Percentiles rank a stretch among this genome's conserved stretches.
Evolutionary conservation across 1,140 invertebrate species (phyloP).

Genomic region (Hyles vespertilio): DNA sequence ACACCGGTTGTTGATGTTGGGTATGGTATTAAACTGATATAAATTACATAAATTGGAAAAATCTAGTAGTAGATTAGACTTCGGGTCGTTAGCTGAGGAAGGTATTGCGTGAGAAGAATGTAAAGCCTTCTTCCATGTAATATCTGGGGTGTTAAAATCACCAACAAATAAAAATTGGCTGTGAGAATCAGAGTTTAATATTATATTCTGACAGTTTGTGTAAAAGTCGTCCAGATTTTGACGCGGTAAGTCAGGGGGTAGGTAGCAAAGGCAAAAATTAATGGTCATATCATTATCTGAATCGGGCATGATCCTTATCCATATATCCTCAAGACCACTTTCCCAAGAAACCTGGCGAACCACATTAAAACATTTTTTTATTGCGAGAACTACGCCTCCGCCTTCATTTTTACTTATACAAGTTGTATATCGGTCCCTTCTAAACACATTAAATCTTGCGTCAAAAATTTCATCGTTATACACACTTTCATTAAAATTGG

Average conservation of each 20-base stretch:
- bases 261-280: conserved; percentile 5
- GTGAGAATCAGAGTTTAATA: not conserved
- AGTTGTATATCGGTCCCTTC: conserved; percentile 17
- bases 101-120: too few relatives aligned
- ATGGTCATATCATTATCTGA: not conserved
- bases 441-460: conserved; percentile 16
- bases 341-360: conserved; percentile 17
- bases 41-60: too few relatives aligned
- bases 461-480: conserved; percentile 20
- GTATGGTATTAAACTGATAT: too few relatives aligned
- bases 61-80: too few relatives aligned
- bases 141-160: too few relatives aligned
- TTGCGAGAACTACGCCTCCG: conserved; percentile 13
- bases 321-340: conserved; percentile 1
- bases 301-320: not conserved
- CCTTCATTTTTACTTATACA: conserved; percentile 15
- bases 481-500: conserved; percentile 20
- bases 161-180: not conserved
- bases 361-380: conserved; percentile 12
- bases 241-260: too few relatives aligned
- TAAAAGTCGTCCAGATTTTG: too few relatives aligned
- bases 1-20: too few relatives aligned
- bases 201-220: not conserved
- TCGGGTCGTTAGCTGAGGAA: too few relatives aligned
- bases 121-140: too few relatives aligned